A percentile compares a stretch with the other conserved stretches of the same genome.
Conservation (phyloP, 2,888 invertebrate species). For the Apotomis turbidana region DNA sequence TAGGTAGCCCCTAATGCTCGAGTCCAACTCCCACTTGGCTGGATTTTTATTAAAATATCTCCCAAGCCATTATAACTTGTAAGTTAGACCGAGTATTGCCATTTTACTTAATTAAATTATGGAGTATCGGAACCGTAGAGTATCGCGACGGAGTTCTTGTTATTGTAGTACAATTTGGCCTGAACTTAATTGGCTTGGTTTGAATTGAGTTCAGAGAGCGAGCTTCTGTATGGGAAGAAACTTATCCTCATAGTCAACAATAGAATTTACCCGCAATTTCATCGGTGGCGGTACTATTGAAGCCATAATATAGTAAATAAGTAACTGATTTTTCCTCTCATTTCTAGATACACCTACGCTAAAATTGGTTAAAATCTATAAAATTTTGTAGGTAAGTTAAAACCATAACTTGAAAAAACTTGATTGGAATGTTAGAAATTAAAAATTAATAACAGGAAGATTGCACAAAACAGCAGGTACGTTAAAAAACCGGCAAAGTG, state of each 20-base stretch:
- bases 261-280: background rate
- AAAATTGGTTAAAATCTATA: too few relatives aligned
- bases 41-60: background rate
- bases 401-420: too few relatives aligned
- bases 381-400: too few relatives aligned
- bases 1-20: background rate
- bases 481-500: too few relatives aligned
- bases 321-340: too few relatives aligned
- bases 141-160: background rate
- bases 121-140: slow-evolving; percentile 3
- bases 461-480: too few relatives aligned
- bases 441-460: too few relatives aligned
- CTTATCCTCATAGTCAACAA: background rate
- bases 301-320: too few relatives aligned
- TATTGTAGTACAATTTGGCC: slow-evolving; percentile 9
- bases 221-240: background rate
- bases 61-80: background rate
- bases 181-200: background rate
- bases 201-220: background rate
- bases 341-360: too few relatives aligned
- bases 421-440: too few relatives aligned
- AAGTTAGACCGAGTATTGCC: background rate
- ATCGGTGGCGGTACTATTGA: too few relatives aligned
- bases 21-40: background rate
- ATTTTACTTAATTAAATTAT: slow-evolving; percentile 2